Evolutionary conservation across 92 coral and sea anemone species (phyloP).

Genomic region (Phenganax stokvisi): DNA sequence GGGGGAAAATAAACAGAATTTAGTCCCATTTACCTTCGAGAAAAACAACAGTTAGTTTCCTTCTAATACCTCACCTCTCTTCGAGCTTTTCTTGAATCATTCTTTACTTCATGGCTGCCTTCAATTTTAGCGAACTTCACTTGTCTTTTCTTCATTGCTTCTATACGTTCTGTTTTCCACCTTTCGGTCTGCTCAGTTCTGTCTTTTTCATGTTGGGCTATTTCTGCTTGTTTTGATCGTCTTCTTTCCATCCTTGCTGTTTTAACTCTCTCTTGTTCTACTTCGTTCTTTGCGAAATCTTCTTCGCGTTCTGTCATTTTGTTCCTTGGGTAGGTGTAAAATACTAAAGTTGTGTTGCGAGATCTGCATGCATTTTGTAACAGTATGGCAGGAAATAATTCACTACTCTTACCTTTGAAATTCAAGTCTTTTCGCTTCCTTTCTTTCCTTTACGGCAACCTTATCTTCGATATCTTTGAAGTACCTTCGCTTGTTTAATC

Average conservation of each 20-base stretch:
- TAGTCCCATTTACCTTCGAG: not conserved
- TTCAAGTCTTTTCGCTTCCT: constrained; percentile 58
- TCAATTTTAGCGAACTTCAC: constrained; percentile 72
- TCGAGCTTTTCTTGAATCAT: constrained; percentile 54
- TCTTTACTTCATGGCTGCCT: constrained; percentile 66
- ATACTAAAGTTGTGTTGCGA: not conserved
- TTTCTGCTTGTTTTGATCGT: constrained; percentile 48
- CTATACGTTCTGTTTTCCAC: constrained; percentile 76
- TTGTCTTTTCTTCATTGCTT: constrained; percentile 65
- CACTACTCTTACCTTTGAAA: constrained; percentile 61
- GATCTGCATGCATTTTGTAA: not conserved
- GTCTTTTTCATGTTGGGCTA: constrained; percentile 55
- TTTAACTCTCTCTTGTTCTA: constrained; percentile 48
- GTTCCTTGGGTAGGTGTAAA: constrained; percentile 41
- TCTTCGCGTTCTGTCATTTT: constrained; percentile 60
- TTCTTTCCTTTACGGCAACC: constrained; percentile 59
- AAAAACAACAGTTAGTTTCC: not conserved
- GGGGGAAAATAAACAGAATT: not conserved
- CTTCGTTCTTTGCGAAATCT: constrained; percentile 54
- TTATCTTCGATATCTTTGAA: constrained; percentile 60
- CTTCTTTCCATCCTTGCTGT: constrained; percentile 55
- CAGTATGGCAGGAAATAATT: not conserved
- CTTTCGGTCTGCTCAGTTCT: constrained; percentile 70
- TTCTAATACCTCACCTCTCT: constrained; percentile 57
- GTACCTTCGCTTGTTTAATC: constrained; percentile 72